Base-by-base conservation (phyloP, 1,140 invertebrate genomes). In the Mya arenaria region DNA sequence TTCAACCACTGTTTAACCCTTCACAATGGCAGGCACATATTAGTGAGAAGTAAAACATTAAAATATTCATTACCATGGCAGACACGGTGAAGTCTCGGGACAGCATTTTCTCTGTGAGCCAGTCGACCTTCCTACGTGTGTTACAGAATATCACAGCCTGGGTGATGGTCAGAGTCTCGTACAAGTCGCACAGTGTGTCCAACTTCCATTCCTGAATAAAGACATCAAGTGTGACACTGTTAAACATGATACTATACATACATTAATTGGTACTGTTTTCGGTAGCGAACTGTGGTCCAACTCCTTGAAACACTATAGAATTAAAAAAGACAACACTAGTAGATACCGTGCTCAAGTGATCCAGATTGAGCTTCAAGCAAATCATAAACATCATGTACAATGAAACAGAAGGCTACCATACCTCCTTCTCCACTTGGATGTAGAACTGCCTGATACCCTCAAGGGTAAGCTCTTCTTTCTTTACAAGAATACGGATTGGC, bases 111-210 rank as follows among this genome's bases (percentile, higher is more conserved):
- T 98, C 96, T 23, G 98, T 99, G 10, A 99, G 94, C 96, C 97
- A 98, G 92, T 99, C 98, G 56, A 99, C 95, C 95, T 99, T 99
- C 94, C 98, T 97, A 89, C 98, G 95, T 37, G 98, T 99, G 94
- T 99, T 99, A 93, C 98, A 99, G 94, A 99, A 99, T 89, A 99
- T 99, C 52, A 99, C 99, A 89, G 98, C 98, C 93, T 99, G 99
- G 75, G 99, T 99, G 91, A 99, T 99, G 88, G 98, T 99, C 82
- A 99, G 93, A 3, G 98, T 99, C 92, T 99, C 98, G 91, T 99
- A 99, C 90, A 99, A 95, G 94, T 99, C 98, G 94, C 91, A 93
- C 8, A 94, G 87, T 6, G 98, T 99, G 69, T 99, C 98, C 89
- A 99, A 93, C 91, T 99, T 99, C 98, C 98, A 99, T 84, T 99